Evolutionary conservation across 1,140 invertebrate species (phyloP).

Genomic region (Laupala kohalensis): DNA sequence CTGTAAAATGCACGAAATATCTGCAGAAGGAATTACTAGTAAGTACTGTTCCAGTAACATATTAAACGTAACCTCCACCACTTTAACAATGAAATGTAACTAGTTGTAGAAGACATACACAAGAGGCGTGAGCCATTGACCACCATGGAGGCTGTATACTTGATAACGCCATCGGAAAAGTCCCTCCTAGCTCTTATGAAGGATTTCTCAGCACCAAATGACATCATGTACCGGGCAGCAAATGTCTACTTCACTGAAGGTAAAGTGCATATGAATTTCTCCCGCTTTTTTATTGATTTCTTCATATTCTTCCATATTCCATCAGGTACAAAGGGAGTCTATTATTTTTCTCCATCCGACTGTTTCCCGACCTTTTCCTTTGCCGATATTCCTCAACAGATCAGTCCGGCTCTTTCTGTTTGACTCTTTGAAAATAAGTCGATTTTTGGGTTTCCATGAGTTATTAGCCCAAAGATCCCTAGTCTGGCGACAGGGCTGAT

Average conservation of each 20-base stretch:
- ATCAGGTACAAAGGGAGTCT: no score
- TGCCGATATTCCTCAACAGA: no score
- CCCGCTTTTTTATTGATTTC: neutral
- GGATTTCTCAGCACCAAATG: constrained; percentile 80
- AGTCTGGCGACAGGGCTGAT: no score
- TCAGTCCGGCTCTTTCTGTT: no score
- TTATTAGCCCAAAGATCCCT: no score
- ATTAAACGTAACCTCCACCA: no score
- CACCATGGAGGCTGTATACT: constrained; percentile 93
- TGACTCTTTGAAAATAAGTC: no score
- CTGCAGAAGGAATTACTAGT: constrained; percentile 95
- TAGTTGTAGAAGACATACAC: constrained; percentile 96
- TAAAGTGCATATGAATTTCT: constrained; percentile 32
- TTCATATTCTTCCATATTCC: constrained; percentile 17
- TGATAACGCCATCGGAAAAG: constrained; percentile 91
- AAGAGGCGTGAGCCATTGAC: constrained; percentile 94
- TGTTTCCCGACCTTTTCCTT: no score
- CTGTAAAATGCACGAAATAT: constrained; percentile 99
- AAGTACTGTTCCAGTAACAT: constrained; percentile 25
- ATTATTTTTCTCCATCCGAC: no score
- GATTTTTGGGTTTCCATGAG: no score
- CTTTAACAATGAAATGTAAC: neutral
- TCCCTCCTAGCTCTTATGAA: constrained; percentile 87
- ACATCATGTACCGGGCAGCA: constrained; percentile 81
- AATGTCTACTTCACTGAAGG: constrained; percentile 99